Percentiles rank a stretch among this genome's conserved stretches.
Conservation (phyloP, 2,113 vertebrate genomes). For the Rhipidura dahli region DNA sequence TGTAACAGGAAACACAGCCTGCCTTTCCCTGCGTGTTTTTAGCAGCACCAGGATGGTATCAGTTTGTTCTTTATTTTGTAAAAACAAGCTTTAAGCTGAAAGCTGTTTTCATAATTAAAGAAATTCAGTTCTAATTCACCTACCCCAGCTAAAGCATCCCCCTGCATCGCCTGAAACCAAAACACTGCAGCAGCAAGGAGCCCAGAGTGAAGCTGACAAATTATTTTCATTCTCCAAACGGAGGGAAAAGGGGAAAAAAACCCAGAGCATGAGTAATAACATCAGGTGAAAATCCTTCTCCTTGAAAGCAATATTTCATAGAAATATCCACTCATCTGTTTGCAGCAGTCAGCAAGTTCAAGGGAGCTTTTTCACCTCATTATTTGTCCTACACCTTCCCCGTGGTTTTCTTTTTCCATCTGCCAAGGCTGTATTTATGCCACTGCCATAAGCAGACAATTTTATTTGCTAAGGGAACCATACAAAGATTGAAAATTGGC, state of each 20-base stretch:
- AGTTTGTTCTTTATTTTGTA: neutral
- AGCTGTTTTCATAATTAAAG: neutral
- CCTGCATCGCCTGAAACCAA: conserved; percentile 16
- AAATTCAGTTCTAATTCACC: neutral
- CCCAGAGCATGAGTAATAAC: neutral
- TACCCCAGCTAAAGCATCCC: neutral
- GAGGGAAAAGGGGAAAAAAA: neutral
- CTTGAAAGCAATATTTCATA: neutral
- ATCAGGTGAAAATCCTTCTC: neutral
- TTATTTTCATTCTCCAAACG: conserved; percentile 17
- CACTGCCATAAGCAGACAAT: neutral
- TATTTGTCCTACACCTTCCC: neutral
- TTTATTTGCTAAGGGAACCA: neutral
- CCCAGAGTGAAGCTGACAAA: neutral
- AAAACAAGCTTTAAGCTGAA: neutral
- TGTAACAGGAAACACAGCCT: neutral
- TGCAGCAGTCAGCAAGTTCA: neutral
- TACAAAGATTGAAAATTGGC: neutral
- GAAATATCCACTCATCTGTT: neutral
- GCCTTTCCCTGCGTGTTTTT: neutral
- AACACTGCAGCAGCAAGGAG: conserved; percentile 7
- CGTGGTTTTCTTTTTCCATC: neutral
- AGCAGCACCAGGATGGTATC: neutral
- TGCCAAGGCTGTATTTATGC: neutral
- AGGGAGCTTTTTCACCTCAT: neutral